phyloP scores from a whole-genome alignment of 1,140 invertebrate species.

The Aphis gossypii region DNA sequence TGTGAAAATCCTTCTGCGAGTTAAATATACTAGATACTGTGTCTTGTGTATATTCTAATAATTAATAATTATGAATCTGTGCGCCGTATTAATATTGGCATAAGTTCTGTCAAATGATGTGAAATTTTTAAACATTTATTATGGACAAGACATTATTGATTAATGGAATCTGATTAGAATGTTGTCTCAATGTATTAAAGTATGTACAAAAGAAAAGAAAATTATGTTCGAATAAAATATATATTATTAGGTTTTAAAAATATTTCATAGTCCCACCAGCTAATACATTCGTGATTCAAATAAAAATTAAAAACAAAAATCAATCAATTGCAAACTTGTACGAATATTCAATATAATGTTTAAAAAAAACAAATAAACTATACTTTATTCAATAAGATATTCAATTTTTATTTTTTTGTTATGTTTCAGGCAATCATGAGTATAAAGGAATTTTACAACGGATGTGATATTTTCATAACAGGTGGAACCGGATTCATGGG shows the following conservation, averaged over 20 bases:
- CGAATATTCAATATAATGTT: background rate
- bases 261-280: background rate
- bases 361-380: background rate
- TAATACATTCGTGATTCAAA: background rate
- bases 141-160: background rate
- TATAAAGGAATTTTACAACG: conserved; percentile 65
- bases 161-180: background rate
- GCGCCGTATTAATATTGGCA: background rate
- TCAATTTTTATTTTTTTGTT: background rate
- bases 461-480: conserved; percentile 65
- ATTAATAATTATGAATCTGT: background rate
- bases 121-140: background rate
- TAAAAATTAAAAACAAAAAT: background rate
- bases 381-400: background rate
- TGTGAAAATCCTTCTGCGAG: background rate
- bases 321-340: background rate
- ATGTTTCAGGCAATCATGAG: background rate
- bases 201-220: background rate
- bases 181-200: background rate
- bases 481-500: conserved; percentile 67
- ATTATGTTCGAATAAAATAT: background rate
- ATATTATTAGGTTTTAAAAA: background rate
- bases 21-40: background rate
- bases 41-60: background rate
- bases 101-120: background rate